phyloP scores from a whole-genome alignment of 2,113 vertebrate species.

The Abramis brama region DNA sequence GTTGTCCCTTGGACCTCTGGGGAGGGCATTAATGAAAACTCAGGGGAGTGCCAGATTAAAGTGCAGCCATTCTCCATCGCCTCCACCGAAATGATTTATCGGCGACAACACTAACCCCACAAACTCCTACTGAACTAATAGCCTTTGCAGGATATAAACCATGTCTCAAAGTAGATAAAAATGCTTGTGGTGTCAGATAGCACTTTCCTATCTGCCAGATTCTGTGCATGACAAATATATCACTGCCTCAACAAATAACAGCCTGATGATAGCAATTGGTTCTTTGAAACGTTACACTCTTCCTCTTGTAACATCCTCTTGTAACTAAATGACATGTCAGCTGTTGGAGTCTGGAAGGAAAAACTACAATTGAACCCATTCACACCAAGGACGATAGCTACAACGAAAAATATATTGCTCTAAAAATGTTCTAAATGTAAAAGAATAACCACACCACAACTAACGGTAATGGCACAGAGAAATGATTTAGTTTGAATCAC shows the following conservation, averaged over 20 bases:
- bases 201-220: slow-evolving; percentile 41
- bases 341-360: not conserved
- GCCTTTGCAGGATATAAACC: slow-evolving; percentile 42
- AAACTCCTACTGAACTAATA: slow-evolving; percentile 48
- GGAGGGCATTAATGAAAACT: slow-evolving; percentile 49
- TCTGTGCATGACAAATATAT: slow-evolving; percentile 39
- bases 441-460: too few relatives aligned
- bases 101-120: slow-evolving; percentile 30
- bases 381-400: too few relatives aligned
- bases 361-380: not conserved
- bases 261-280: not conserved
- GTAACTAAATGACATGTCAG: not conserved
- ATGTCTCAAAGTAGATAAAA: slow-evolving; percentile 42
- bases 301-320: slow-evolving; percentile 5
- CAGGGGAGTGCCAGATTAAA: slow-evolving; percentile 35
- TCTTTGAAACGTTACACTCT: not conserved
- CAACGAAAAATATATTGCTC: too few relatives aligned
- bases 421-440: too few relatives aligned
- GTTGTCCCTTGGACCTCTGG: slow-evolving; percentile 43
- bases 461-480: too few relatives aligned
- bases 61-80: slow-evolving; percentile 33
- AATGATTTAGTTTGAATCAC: too few relatives aligned
- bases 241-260: slow-evolving; percentile 7
- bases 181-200: slow-evolving; percentile 34
- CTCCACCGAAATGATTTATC: slow-evolving; percentile 56